Percentiles rank a stretch among this genome's conserved stretches.
Conservation (phyloP, 2,797 vertebrate species). For the Chelidonichthys spinosus region DNA sequence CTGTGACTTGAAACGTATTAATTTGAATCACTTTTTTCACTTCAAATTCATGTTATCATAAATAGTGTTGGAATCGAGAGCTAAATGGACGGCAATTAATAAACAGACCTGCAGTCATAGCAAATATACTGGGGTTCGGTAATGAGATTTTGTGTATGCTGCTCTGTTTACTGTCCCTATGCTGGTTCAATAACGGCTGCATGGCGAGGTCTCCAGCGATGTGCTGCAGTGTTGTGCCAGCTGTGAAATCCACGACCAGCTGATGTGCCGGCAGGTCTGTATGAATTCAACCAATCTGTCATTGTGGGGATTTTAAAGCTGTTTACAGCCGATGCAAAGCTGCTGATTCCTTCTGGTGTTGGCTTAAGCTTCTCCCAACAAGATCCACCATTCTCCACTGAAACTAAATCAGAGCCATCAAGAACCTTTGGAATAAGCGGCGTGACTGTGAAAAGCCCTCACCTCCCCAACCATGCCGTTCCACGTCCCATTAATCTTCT, state of each 20-base stretch:
- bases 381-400: background rate
- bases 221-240: constrained; percentile 17
- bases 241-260: constrained; percentile 54
- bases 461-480: constrained; percentile 99
- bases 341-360: constrained; percentile 14
- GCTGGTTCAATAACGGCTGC: constrained; percentile 21
- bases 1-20: background rate
- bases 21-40: constrained; percentile 1
- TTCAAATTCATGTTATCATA: background rate
- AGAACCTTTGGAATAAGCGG: background rate
- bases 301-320: constrained; percentile 41
- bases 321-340: constrained; percentile 23
- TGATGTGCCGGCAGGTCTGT: constrained; percentile 44
- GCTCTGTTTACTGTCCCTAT: constrained; percentile 14
- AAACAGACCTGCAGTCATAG: background rate
- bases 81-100: constrained; percentile 7
- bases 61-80: background rate
- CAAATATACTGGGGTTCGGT: background rate
- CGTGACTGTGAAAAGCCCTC: constrained; percentile 30
- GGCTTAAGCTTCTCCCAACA: constrained; percentile 3
- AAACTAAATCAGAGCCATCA: constrained; percentile 6
- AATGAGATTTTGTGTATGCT: background rate
- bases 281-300: constrained; percentile 34
- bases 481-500: constrained; percentile 98
- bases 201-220: background rate